Evolutionary conservation across 2,888 invertebrate genomes (phyloP), one percentile per base, ranked within the genome.

Genomic region (Nezara viridula): DNA sequence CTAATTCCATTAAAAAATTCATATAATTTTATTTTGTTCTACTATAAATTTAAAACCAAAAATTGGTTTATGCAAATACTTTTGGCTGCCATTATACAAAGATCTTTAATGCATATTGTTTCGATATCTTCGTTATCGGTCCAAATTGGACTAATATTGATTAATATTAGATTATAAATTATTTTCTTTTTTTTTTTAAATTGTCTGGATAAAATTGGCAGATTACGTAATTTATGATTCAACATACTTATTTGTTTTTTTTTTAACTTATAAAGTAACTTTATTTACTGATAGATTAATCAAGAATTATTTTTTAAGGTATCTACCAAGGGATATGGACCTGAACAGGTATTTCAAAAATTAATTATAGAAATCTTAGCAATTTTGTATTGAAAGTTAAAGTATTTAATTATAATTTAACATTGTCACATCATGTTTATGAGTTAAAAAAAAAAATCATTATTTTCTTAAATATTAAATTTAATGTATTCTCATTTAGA

Each of bases 291-390:
- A 37, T 37, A 73, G 9, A 73, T 37, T 19, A 32, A 37, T 7
- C 16, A 37, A 73, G 66, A 73, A 73, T 37, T 85, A 24, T 85
- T 85, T 50, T 81, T 81, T 44, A 47, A 81, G 81, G 81, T 81
- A 81, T 81, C n/a, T 81, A 44, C 81, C 81, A 40, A 81, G 81
- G 81, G 81, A 81, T 47, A 81, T 81, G 81, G 81, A 81, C n/a
- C 44, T 81, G 44, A 81, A 81, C 81, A 81, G 81, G 81, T 81
- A 81, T 81, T 37, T 44, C 24, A 81, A 44, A 44, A 44, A 81
- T 81, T 81, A 44, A 81, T 81, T 81, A 44, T 47, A 44, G 40
- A 81, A 44, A 81, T 81, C 4, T 37, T 73, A 37, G 32, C 6
- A 73, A 73, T 32, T 73, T 73, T 73, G n/a, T 16, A 73, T 32